Conservation (phyloP, 2,888 invertebrate species). For the Lymantria monacha region DNA sequence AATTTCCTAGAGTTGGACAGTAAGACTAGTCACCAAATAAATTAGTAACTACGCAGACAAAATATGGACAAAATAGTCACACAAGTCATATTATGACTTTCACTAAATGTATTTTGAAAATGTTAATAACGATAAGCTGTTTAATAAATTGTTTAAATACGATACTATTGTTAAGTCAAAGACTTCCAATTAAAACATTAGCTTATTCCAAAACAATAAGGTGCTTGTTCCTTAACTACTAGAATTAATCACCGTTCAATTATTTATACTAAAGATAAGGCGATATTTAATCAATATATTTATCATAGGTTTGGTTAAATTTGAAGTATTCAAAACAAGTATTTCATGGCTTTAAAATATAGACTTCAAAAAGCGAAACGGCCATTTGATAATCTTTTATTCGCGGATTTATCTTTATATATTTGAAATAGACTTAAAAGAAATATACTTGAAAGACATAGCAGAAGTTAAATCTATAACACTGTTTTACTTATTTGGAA, state of each 20-base stretch:
- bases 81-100: no score
- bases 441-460: no score
- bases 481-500: no score
- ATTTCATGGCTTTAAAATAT: not conserved
- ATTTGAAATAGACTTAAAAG: no score
- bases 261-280: conserved; percentile 9
- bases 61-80: no score
- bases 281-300: conserved; percentile 13
- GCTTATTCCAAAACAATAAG: not conserved
- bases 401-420: no score
- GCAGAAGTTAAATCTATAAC: no score
- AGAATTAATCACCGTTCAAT: conserved; percentile 3
- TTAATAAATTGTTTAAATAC: not conserved
- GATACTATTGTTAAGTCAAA: not conserved
- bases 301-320: conserved; percentile 20
- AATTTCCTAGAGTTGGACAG: no score
- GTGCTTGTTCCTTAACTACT: not conserved
- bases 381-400: no score
- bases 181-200: not conserved
- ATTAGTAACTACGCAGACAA: no score
- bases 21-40: no score
- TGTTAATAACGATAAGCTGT: not conserved
- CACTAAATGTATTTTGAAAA: not conserved
- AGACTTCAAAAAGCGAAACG: no score
- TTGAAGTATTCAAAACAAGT: not conserved